Base-by-base conservation (phyloP, 2,888 invertebrate genomes). In the Myopa testacea region DNA sequence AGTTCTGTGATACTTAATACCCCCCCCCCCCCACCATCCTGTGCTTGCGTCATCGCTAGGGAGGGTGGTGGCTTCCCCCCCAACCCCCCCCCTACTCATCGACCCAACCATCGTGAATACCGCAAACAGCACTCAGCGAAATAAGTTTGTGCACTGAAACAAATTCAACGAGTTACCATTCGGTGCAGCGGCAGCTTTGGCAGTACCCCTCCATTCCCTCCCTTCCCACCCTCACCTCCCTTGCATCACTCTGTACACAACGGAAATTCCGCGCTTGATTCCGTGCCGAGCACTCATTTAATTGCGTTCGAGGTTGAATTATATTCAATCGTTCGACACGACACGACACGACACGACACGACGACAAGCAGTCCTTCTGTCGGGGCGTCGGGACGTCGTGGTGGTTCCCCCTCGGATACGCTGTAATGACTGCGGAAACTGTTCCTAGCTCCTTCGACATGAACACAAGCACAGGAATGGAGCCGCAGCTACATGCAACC, bases 291-390 rank as follows among this genome's bases (percentile, higher is more conserved):
- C 40, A 78, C 70, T 12, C 78, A 78, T 76, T 77, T 80, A 79
- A 80, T 80, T 80, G 78, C 75, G 77, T 79, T 79, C 74, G 74
- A 77, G 73, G 77, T 63, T 74, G 55, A 79, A 79, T 81, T 78
- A 72, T 69, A 77, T 80, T 78, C 78, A 78, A 80, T 79, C 77
- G 71, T 60, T 74, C 58, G 68, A 70, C 63, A 50, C 67, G 55
- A 60, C 34, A 19, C 76, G 52, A 38, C n/a, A 19, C 26, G 60
- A 45, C 75, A 16, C 50, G 60, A 76, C 37, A 40, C 14, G 70
- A 62, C 62, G 62, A 62, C 62, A n/a, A 26, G n/a, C 14, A 34
- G n/a, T n/a, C 4, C 62, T 62, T 62, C 62, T 16, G 62, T 12
- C 62, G n/a, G 10, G 26, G 26, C 2, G 26, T 26, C 26, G 26